Conservation (phyloP, 1,140 invertebrate species). For the Nomia melanderi region DNA sequence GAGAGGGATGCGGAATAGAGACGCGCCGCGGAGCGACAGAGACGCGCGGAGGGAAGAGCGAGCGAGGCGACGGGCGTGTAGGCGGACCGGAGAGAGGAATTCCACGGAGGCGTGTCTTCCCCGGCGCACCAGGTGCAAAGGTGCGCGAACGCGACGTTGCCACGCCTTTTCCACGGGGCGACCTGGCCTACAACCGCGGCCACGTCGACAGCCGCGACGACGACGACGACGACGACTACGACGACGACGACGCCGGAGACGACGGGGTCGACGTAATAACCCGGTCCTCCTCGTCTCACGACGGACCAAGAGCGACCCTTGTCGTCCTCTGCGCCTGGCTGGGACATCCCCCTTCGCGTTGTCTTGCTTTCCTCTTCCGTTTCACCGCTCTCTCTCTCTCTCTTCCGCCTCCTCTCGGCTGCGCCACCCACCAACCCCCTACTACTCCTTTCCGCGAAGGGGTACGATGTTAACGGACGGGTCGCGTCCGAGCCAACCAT, state of each 20-base stretch:
- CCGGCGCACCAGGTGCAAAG: constrained; percentile 79
- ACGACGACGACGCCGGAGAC: constrained; percentile 49
- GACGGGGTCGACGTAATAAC: constrained; percentile 63
- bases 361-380: constrained; percentile 33
- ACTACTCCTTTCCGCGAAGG: constrained; percentile 18
- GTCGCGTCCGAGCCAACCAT: constrained; percentile 64
- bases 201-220: constrained; percentile 55
- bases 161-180: constrained; percentile 75
- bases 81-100: constrained; percentile 74
- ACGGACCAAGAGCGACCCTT: constrained; percentile 19
- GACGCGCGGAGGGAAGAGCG: constrained; percentile 33
- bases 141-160: constrained; percentile 78
- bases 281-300: constrained; percentile 46
- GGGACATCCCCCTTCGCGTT: constrained; percentile 31
- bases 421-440: constrained; percentile 39
- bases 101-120: constrained; percentile 78
- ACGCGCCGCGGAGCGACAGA: constrained; percentile 15
- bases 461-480: constrained; percentile 60
- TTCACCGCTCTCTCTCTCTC: constrained; percentile 27
- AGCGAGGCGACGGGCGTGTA: constrained; percentile 70
- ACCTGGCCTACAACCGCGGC: constrained; percentile 57
- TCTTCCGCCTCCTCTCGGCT: constrained; percentile 45
- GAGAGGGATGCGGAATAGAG: not conserved
- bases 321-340: constrained; percentile 51
- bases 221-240: constrained; percentile 38